Base-by-base conservation (phyloP, 2,113 vertebrate species). In the Rhinogobius similis region DNA sequence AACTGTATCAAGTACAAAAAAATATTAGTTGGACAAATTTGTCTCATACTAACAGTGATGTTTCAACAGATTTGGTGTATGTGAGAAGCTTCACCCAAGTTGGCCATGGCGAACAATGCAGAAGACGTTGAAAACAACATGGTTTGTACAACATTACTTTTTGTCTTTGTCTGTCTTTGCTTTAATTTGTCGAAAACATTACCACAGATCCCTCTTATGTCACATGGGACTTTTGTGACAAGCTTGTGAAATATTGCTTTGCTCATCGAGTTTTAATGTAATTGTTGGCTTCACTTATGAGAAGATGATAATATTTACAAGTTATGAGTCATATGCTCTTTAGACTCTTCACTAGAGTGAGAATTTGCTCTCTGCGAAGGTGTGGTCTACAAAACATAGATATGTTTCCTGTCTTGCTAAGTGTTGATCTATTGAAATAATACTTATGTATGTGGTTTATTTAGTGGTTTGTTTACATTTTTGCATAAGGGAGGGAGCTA, bases 61-160 rank as follows among this genome's bases (percentile, higher is more conserved):
- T 38, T 61, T 36, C 32, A 16, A 65, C 73, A 78, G 36, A 77
- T 69, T 78, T 62, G 50, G 67, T 90, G 82, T 87, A 86, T 93
- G 86, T 92, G 87, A 91, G 84, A 71, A 83, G 72, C 73, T 74
- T 79, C 26, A 77, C 73, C 76, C 48, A 58, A 75, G 80, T 74
- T 77, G 78, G 83, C 87, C 52, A 93, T 94, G 92, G 92, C 90
- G 76, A 90, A 90, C 86, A 84, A 79, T 78, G 77, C 82, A 65
- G 84, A 90, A 70, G 87, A 91, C 76, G 59, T 87, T 3, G 91
- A 92, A 73, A 91, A 90, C 80, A 93, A 87, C 78, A 79, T 86
- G 90, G 93, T 94, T 36, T 89, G 91, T 90, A 52, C 50, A 58
- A 4, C 26, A 21, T 39, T n/a, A 14, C 38, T 29, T 61, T 68